Percentiles rank a stretch among this genome's conserved stretches.
phyloP scores from a whole-genome alignment of 1,140 invertebrate species.

The Amphibalanus amphitrite region DNA sequence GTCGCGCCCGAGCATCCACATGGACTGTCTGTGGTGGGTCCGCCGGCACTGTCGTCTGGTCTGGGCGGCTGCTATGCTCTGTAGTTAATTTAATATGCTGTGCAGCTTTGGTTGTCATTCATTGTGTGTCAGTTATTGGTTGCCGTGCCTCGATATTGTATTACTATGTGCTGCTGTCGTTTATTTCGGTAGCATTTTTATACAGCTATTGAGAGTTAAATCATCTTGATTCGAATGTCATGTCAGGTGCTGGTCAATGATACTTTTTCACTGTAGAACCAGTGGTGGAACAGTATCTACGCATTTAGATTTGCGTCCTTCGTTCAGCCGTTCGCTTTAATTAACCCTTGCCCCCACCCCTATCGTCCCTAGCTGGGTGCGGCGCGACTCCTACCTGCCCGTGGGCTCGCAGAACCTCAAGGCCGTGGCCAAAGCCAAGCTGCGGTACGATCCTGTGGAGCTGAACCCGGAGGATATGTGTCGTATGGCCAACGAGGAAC shows the following conservation, averaged over 20 bases:
- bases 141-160: not conserved
- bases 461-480: conserved; percentile 99
- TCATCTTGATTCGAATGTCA: too few relatives aligned
- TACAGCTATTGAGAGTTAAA: too few relatives aligned
- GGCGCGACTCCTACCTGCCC: conserved; percentile 87
- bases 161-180: conserved; percentile 7
- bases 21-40: conserved; percentile 82
- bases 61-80: too few relatives aligned
- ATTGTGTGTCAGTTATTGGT: conserved; percentile 2
- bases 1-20: conserved; percentile 75
- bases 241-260: too few relatives aligned
- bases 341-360: too few relatives aligned
- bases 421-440: conserved; percentile 92
- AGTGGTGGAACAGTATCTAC: too few relatives aligned
- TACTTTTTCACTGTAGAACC: too few relatives aligned
- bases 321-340: too few relatives aligned
- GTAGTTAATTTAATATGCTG: not conserved
- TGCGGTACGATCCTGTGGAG: conserved; percentile 94
- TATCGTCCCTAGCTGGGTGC: conserved; percentile 77
- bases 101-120: conserved; percentile 5
- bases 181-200: too few relatives aligned
- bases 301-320: too few relatives aligned
- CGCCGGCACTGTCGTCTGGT: too few relatives aligned
- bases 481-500: conserved; percentile 80
- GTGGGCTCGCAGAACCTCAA: conserved; percentile 95